Evolutionary conservation across 2,113 vertebrate species (phyloP).

Genomic region (Cottus gobio): DNA sequence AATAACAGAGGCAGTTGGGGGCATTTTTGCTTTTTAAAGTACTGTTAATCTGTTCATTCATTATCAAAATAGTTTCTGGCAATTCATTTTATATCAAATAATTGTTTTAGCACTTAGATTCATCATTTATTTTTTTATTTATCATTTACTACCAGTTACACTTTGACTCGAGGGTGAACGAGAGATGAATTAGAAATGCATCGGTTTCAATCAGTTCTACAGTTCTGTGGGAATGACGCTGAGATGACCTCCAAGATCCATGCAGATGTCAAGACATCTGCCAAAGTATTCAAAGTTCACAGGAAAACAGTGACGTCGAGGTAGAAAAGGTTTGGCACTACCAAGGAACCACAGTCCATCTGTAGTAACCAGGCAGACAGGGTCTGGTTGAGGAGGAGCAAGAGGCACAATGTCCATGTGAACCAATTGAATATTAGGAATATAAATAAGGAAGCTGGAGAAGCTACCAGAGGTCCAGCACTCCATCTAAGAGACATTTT

Average conservation of each 20-base stretch:
- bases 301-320: background rate
- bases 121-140: background rate
- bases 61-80: background rate
- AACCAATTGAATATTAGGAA: background rate
- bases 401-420: background rate
- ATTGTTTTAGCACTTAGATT: background rate
- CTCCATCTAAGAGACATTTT: slow-evolving; percentile 28
- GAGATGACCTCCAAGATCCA: too few relatives aligned
- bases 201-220: background rate
- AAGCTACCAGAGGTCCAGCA: slow-evolving; percentile 34
- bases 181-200: background rate
- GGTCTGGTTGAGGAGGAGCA: slow-evolving; percentile 12
- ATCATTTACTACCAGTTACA: too few relatives aligned
- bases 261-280: background rate
- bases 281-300: background rate
- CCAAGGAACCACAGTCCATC: background rate
- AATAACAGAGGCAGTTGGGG: background rate
- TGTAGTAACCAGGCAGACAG: background rate
- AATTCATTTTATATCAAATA: background rate
- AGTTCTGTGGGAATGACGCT: background rate
- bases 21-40: background rate
- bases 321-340: background rate
- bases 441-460: slow-evolving; percentile 14
- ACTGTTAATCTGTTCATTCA: background rate
- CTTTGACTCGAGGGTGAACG: background rate